Evolutionary conservation across 2,113 vertebrate genomes (phyloP).

Genomic region (Aptenodytes forsteri): DNA sequence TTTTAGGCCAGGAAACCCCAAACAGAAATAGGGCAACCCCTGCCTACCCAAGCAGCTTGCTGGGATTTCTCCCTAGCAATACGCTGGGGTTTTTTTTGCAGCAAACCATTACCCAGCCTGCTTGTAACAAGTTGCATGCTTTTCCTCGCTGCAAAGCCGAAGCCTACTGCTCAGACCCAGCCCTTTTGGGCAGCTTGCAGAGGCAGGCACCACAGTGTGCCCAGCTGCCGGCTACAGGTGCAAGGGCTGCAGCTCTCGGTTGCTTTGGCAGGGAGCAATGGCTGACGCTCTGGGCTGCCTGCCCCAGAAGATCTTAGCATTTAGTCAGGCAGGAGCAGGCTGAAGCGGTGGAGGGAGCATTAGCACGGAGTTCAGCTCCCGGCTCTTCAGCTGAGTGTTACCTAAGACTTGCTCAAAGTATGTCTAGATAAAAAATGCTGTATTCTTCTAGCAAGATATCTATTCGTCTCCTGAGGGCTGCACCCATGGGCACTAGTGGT

Average conservation of each 20-base stretch:
- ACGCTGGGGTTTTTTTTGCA: neutral
- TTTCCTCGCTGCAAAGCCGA: neutral
- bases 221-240: neutral
- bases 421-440: neutral
- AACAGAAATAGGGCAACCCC: neutral
- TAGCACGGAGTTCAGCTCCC: neutral
- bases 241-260: neutral
- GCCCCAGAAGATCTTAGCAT: neutral
- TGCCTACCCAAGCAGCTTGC: neutral
- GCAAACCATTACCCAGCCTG: neutral
- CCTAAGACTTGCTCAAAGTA: neutral
- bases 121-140: neutral
- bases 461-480: neutral
- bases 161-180: fast-evolving
- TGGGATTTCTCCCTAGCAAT: neutral
- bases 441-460: neutral
- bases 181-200: neutral
- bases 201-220: neutral
- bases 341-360: neutral
- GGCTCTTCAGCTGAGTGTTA: neutral
- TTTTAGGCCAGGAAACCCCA: conserved; percentile 21
- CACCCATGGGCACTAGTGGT: neutral
- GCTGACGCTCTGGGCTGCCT: neutral
- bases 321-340: neutral
- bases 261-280: neutral